Evolutionary conservation across 1,140 invertebrate genomes (phyloP).

Genomic region (Araneus ventricosus): DNA sequence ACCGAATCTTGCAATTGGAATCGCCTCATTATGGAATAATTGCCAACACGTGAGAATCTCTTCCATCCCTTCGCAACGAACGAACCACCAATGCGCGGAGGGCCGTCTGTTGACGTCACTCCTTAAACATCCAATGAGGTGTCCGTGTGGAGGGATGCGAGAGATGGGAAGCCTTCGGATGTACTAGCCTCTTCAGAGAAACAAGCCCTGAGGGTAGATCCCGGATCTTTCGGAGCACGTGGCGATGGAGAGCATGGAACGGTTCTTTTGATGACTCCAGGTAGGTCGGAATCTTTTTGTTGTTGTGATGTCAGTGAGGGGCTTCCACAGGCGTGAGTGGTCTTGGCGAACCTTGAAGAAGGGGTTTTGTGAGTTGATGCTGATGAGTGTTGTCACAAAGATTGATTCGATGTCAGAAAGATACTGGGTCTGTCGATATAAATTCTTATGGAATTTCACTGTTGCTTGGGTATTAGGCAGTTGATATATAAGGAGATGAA

Average conservation of each 20-base stretch:
- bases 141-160: not conserved
- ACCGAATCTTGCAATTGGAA: not conserved
- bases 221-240: constrained; percentile 36
- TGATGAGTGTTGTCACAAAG: too few species aligned
- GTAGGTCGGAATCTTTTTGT: not conserved
- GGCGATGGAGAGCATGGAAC: not conserved
- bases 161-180: not conserved
- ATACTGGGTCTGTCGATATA: too few species aligned
- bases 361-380: not conserved
- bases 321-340: not conserved
- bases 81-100: constrained; percentile 27
- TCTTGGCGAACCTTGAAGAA: not conserved
- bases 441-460: too few species aligned
- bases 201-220: not conserved
- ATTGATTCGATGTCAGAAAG: too few species aligned
- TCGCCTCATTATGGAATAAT: constrained; percentile 68
- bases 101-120: constrained; percentile 7
- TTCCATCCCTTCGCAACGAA: not conserved
- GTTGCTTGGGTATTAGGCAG: too few species aligned
- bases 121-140: not conserved
- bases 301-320: not conserved
- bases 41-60: constrained; percentile 49
- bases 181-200: not conserved
- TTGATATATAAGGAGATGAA: too few species aligned
- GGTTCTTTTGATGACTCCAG: not conserved